phyloP scores from a whole-genome alignment of 2,113 vertebrate genomes.

The Asarcornis scutulata region DNA sequence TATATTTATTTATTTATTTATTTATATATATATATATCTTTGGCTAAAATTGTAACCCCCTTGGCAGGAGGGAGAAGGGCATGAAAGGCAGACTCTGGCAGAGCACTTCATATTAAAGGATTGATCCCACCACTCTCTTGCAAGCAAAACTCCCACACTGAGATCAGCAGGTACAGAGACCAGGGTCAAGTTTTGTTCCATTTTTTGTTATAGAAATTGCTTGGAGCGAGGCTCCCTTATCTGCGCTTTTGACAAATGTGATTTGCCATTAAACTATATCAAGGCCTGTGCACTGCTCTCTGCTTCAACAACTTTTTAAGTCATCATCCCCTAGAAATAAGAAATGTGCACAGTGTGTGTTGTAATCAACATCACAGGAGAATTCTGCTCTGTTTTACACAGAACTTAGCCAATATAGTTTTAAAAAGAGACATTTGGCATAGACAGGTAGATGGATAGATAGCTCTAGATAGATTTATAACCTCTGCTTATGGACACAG shows the following conservation, averaged over 20 bases:
- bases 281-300: neutral
- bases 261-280: slow-evolving; percentile 17
- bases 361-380: slow-evolving; percentile 15
- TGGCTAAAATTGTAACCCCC: neutral
- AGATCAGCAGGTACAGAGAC: neutral
- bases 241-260: neutral
- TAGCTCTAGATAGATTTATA: neutral
- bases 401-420: neutral
- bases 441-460: neutral
- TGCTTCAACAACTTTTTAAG: slow-evolving; percentile 17
- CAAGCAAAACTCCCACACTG: neutral
- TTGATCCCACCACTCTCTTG: neutral
- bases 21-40: neutral
- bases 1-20: no score
- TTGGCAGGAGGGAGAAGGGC: neutral
- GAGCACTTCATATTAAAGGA: neutral
- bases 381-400: neutral
- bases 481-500: neutral
- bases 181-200: neutral
- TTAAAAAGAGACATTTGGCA: neutral
- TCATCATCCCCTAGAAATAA: neutral
- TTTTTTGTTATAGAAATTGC: neutral
- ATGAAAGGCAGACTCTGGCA: neutral
- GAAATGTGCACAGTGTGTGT: neutral
- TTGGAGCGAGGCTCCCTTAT: neutral